These are phyloP conservation scores for Cathartes aura DNA, from an alignment of 2,113 vertebrate genomes.

Conservation along the genomic window DNA sequence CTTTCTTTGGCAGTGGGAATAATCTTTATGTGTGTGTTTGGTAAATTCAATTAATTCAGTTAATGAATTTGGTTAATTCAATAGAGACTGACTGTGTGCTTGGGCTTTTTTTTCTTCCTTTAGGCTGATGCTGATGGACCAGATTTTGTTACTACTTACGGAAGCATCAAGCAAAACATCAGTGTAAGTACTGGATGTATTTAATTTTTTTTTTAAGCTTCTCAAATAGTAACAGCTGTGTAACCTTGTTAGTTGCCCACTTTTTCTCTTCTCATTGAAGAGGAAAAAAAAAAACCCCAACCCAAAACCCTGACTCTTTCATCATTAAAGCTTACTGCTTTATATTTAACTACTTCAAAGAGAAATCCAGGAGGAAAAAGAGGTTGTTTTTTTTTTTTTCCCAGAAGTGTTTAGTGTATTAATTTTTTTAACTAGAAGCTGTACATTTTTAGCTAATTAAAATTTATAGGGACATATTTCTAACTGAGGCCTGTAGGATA, in stretches of 20 bases:
- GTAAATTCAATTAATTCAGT: background rate
- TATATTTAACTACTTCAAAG: background rate
- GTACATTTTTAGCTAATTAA: background rate
- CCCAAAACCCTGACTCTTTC: background rate
- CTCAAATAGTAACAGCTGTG: background rate
- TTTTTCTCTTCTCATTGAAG: background rate
- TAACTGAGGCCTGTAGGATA: background rate
- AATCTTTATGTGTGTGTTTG: background rate
- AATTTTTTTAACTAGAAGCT: background rate
- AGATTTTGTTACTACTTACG: slow-evolving; percentile 82
- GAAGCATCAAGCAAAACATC: slow-evolving; percentile 86
- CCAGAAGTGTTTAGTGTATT: background rate
- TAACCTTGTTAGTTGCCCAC: background rate
- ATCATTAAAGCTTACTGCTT: background rate
- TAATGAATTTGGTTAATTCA: background rate
- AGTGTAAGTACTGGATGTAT: slow-evolving; percentile 75
- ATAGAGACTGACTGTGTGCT: background rate
- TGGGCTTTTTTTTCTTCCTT: background rate
- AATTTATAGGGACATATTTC: background rate
- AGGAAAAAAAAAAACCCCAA: background rate
- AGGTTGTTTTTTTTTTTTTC: background rate
- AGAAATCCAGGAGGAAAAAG: background rate
- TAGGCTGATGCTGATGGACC: slow-evolving; percentile 88
- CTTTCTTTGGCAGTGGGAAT: background rate
- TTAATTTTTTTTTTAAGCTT: background rate